Percentiles rank a stretch among this genome's conserved stretches.
Evolutionary conservation across 2,797 vertebrate genomes (phyloP).

Genomic region (Rhinichthys osculus): DNA sequence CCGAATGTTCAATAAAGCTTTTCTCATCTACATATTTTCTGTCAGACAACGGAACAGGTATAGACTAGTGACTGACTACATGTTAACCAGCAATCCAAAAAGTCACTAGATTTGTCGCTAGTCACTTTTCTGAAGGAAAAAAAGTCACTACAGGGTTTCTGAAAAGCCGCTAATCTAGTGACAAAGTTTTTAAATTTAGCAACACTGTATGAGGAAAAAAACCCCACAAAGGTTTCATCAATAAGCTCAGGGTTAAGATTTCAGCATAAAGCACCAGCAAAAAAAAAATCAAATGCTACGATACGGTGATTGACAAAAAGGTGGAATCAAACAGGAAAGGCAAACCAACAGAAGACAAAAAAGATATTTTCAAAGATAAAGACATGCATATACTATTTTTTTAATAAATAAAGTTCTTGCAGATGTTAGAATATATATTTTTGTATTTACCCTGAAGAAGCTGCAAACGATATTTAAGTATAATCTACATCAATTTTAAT

Average conservation of each 20-base stretch:
- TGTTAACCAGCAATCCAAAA: background rate
- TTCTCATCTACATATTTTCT: background rate
- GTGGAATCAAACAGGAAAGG: background rate
- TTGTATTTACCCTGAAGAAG: too few species aligned
- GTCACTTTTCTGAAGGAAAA: background rate
- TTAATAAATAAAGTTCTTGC: too few species aligned
- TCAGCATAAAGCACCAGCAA: background rate
- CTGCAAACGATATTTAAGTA: background rate
- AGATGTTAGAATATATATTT: too few species aligned
- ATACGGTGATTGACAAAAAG: background rate
- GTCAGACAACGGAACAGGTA: background rate
- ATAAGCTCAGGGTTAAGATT: background rate
- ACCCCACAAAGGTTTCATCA: background rate
- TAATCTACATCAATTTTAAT: background rate
- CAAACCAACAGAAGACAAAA: conserved; percentile 4
- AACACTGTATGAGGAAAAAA: background rate
- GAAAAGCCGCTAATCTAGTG: background rate
- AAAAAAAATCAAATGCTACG: background rate
- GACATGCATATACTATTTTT: background rate
- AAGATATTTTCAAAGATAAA: background rate
- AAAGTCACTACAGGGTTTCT: background rate
- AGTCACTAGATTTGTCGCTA: background rate
- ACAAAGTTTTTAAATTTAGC: too few species aligned
- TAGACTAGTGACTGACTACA: too few species aligned
- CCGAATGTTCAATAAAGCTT: too few species aligned